These are phyloP conservation scores for Sminthurides aquaticus DNA, from an alignment of 2,888 invertebrate genomes.

Conservation along the genomic window DNA sequence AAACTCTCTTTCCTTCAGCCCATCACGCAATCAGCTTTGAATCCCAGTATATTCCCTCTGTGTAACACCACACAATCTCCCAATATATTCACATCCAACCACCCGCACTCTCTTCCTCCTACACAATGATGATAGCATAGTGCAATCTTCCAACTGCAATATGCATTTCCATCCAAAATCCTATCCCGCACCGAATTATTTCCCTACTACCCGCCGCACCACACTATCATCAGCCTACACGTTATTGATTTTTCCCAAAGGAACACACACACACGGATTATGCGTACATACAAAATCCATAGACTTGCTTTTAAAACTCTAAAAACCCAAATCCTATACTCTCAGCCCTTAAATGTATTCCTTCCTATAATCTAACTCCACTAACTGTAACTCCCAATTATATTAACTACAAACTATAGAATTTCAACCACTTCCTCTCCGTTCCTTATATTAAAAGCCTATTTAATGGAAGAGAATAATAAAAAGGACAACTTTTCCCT, in stretches of 20 bases:
- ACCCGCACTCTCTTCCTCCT: background rate
- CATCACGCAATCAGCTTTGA: background rate
- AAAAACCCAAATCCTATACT: too few relatives aligned
- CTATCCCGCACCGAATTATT: background rate
- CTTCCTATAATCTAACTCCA: background rate
- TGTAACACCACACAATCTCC: background rate
- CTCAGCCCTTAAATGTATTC: too few relatives aligned
- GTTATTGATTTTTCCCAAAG: background rate
- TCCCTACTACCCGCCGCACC: background rate
- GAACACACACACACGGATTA: background rate
- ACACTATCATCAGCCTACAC: background rate
- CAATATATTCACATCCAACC: background rate
- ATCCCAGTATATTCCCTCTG: background rate
- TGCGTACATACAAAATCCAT: background rate
- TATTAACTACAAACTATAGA: too few relatives aligned
- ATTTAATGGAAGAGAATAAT: background rate
- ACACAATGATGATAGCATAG: background rate
- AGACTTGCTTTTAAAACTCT: too few relatives aligned
- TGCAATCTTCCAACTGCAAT: background rate
- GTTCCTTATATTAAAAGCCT: too few relatives aligned
- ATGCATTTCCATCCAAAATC: background rate
- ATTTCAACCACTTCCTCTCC: too few relatives aligned
- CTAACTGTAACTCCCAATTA: background rate
- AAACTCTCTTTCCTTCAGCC: background rate
- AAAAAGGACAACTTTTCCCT: background rate